Percentiles rank a stretch among this genome's conserved stretches.
Conservation (phyloP, 2,797 vertebrate species). For the Pachyuromys duprasi region DNA sequence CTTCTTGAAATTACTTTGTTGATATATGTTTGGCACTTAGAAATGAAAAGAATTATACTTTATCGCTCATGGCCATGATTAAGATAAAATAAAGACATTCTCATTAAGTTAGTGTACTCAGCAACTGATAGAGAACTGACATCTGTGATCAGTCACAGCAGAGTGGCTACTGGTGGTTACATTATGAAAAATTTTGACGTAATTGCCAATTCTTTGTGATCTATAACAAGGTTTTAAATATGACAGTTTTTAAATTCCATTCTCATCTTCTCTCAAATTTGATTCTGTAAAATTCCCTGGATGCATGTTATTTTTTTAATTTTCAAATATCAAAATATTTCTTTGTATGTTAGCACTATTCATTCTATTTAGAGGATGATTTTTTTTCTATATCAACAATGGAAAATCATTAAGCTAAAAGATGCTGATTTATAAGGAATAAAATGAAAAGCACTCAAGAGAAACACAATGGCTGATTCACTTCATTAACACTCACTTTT, state of each 20-base stretch:
- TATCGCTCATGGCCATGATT: not conserved
- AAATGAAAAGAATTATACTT: not conserved
- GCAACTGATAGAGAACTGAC: not conserved
- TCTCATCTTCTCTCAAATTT: not conserved
- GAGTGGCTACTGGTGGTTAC: not conserved
- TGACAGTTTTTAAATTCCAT: slow-evolving; percentile 37
- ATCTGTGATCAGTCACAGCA: not conserved
- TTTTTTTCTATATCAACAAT: slow-evolving; percentile 39
- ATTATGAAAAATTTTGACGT: not conserved
- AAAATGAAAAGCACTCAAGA: slow-evolving; percentile 45
- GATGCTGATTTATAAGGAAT: slow-evolving; percentile 70
- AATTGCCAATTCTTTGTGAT: not conserved
- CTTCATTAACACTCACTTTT: slow-evolving; percentile 59
- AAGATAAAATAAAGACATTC: slow-evolving; percentile 15
- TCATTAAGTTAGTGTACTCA: not conserved
- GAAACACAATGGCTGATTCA: slow-evolving; percentile 62
- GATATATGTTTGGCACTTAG: not conserved
- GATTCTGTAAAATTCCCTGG: not conserved
- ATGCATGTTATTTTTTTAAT: not conserved
- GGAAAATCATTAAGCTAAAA: slow-evolving; percentile 21
- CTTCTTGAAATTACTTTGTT: not conserved
- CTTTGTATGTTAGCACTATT: not conserved
- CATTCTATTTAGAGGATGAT: not conserved
- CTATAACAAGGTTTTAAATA: not conserved
- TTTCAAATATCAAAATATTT: slow-evolving; percentile 16